Conservation (phyloP, 2,113 vertebrate genomes). For the Polypterus senegalus region DNA sequence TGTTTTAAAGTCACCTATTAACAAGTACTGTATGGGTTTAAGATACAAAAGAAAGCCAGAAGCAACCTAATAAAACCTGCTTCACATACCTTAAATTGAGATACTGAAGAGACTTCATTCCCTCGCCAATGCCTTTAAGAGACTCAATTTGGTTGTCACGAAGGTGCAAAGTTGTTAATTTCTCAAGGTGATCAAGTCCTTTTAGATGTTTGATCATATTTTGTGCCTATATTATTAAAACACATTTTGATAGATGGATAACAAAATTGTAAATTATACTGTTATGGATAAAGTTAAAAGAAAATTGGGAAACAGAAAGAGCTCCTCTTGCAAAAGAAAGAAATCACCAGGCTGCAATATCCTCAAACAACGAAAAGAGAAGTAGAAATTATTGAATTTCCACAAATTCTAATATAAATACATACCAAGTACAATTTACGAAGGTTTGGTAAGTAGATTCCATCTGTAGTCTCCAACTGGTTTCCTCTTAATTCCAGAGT, state of each 20-base stretch:
- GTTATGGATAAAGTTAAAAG: too few relatives aligned
- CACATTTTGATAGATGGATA: too few relatives aligned
- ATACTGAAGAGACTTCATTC: conserved; percentile 74
- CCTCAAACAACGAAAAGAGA: too few relatives aligned
- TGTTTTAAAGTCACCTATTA: too few relatives aligned
- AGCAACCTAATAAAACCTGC: background rate
- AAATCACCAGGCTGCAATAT: too few relatives aligned
- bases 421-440: conserved; percentile 72
- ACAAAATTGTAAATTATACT: too few relatives aligned
- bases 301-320: too few relatives aligned
- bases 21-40: too few relatives aligned
- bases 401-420: background rate
- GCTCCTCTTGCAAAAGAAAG: too few relatives aligned
- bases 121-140: conserved; percentile 60
- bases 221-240: conserved; percentile 51
- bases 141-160: conserved; percentile 70
- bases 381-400: too few relatives aligned
- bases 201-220: conserved; percentile 63
- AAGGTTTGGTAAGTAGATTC: conserved; percentile 66
- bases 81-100: conserved; percentile 59
- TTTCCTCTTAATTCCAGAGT: conserved; percentile 76
- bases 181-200: conserved; percentile 54
- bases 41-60: too few relatives aligned
- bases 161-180: conserved; percentile 69
- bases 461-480: conserved; percentile 55